Percentiles rank a stretch among this genome's conserved stretches.
Evolutionary conservation across 1,140 invertebrate genomes (phyloP).

Genomic region (Pinna nobilis): DNA sequence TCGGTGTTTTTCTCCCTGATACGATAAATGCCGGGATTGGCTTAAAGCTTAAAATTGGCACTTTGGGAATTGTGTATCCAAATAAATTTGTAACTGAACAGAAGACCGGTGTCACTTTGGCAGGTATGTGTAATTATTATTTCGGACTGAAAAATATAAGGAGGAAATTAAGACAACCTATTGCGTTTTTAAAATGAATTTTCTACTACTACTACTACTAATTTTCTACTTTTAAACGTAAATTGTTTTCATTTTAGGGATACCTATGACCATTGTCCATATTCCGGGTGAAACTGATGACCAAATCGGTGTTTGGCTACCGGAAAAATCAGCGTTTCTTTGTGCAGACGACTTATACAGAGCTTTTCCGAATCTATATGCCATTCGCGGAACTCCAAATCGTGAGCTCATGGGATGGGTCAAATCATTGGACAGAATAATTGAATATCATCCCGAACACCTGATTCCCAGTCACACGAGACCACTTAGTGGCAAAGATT

Average conservation of each 20-base stretch:
- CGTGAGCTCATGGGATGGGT: slow-evolving; percentile 58
- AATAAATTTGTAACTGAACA: slow-evolving; percentile 51
- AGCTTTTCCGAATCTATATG: slow-evolving; percentile 68
- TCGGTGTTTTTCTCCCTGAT: slow-evolving; percentile 53
- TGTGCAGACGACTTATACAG: slow-evolving; percentile 64
- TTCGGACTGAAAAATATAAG: no score
- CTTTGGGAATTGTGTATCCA: slow-evolving; percentile 43
- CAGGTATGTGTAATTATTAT: slow-evolving; percentile 36
- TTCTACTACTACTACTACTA: background rate
- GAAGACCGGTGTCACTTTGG: slow-evolving; percentile 41
- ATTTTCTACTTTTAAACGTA: background rate
- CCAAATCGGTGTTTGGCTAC: slow-evolving; percentile 66
- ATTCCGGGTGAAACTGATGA: slow-evolving; percentile 68
- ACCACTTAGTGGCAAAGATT: slow-evolving; percentile 51
- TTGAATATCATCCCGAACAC: slow-evolving; percentile 50
- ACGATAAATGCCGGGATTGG: slow-evolving; percentile 59
- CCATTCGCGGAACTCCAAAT: slow-evolving; percentile 62
- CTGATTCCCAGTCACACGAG: slow-evolving; percentile 64
- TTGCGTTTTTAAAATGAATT: background rate
- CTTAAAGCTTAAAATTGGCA: slow-evolving; percentile 34
- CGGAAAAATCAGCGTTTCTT: slow-evolving; percentile 50
- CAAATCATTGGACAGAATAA: slow-evolving; percentile 58
- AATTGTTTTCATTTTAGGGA: slow-evolving; percentile 5
- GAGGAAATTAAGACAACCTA: background rate
- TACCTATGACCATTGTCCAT: slow-evolving; percentile 52